Conservation (phyloP, 2,113 vertebrate species). For the Calyptommatus sinebrachiatus region DNA sequence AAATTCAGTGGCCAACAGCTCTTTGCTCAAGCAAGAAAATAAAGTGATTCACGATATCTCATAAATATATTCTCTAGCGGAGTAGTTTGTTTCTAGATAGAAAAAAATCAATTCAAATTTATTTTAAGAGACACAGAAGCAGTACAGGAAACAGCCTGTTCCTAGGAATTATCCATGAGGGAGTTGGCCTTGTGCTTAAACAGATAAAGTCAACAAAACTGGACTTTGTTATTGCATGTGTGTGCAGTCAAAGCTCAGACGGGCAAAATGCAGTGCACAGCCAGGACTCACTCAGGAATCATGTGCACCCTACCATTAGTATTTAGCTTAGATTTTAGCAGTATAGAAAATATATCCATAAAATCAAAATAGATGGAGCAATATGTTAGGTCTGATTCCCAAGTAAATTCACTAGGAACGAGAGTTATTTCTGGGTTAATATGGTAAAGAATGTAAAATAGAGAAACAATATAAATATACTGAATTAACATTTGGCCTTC, state of each 20-base stretch:
- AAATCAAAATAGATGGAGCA: neutral
- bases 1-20: neutral
- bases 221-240: slow-evolving; percentile 15
- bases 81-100: neutral
- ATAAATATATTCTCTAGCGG: neutral
- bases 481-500: too few relatives aligned
- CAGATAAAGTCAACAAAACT: slow-evolving; percentile 21
- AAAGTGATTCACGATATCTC: neutral
- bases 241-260: neutral
- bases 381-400: neutral
- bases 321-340: neutral
- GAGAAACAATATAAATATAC: neutral
- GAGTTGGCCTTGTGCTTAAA: slow-evolving; percentile 16
- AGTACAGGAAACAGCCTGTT: slow-evolving; percentile 22
- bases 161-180: neutral
- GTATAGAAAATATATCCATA: neutral
- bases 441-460: neutral
- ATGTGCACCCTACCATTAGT: neutral
- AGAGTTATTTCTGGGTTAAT: neutral
- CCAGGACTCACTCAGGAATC: neutral
- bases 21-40: neutral
- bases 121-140: neutral
- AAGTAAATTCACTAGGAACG: neutral
- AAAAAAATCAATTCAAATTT: neutral
- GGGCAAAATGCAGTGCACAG: neutral